Base-by-base conservation (phyloP, 2,888 invertebrate species). In the Philopedon plagiatum region DNA sequence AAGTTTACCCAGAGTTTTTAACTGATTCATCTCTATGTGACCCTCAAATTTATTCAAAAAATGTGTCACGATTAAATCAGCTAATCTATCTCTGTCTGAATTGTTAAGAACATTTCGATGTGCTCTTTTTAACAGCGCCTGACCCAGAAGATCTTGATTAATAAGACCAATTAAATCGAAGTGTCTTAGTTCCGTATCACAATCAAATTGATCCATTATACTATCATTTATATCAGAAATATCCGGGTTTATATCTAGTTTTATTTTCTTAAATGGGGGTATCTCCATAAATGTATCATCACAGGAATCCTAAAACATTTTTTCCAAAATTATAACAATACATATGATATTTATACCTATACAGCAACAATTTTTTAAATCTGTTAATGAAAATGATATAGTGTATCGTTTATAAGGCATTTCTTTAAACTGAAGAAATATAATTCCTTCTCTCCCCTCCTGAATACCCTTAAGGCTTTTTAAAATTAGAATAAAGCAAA, bases 71-170 rank as follows among this genome's bases (percentile, higher is more conserved):
- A 58, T 15, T 7, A 58, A 41, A 26, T 58, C 58, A 1, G 58
- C 39, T 5, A 58, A 15, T 41, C 58, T 39, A 19, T 58, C 58
- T 41, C 58, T 39, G 15, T 58, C 58, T 21, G 39, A 37, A 39
- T 58, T 58, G 15, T 58, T 58, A 8, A 58, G 23, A 13, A 58
- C 15, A 15, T 41, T 41, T 39, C 15, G 18, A 9, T 41, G n/a
- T 34, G 58, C 58, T 41, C 41, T 58, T 39, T 41, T 58, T 15
- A 58, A 26, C 23, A 58, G n/a, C 9, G 58, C 39, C 9, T 41
- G 58, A 26, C 58, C 58, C 15, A 58, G 13, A 41, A 58, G 58
- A 15, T 58, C 58, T 13, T 39, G 41, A 9, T 39, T 58, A 15
- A 58, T 58, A 15, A 58, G 15, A 4, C 23, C 37, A 26, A 58